Evolutionary conservation across 2,888 invertebrate genomes (phyloP).

Genomic region (Pteria penguin): DNA sequence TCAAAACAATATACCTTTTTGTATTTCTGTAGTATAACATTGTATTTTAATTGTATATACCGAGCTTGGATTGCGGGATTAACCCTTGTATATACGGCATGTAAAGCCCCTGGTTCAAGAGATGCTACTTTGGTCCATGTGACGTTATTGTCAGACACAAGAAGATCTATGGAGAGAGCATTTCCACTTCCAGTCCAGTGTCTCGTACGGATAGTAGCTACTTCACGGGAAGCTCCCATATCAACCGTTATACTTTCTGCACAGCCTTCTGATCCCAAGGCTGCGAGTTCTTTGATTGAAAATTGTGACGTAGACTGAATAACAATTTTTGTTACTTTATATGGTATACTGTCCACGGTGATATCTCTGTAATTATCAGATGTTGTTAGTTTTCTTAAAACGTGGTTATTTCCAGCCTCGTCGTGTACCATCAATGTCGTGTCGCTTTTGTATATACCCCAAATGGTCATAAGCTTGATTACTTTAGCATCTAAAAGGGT

Average conservation of each 20-base stretch:
- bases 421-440: constrained; percentile 20
- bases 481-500: background rate
- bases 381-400: constrained; percentile 29
- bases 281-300: constrained; percentile 51
- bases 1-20: constrained; percentile 61
- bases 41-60: constrained; percentile 53
- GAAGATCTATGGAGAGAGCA: constrained; percentile 40
- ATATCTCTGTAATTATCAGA: constrained; percentile 52
- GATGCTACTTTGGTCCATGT: constrained; percentile 41
- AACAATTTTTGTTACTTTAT: constrained; percentile 37
- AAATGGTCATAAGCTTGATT: constrained; percentile 46
- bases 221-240: constrained; percentile 37
- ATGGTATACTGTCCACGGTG: constrained; percentile 30
- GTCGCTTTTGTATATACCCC: constrained; percentile 46
- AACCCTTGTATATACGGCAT: constrained; percentile 51
- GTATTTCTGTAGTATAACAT: constrained; percentile 40
- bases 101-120: constrained; percentile 53
- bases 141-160: constrained; percentile 47
- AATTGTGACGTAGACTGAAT: constrained; percentile 42
- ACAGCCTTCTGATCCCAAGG: constrained; percentile 50
- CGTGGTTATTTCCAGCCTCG: constrained; percentile 10
- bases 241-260: constrained; percentile 51
- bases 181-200: constrained; percentile 58
- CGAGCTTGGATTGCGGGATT: constrained; percentile 20
- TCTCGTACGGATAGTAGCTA: constrained; percentile 53